These are phyloP conservation scores for Pinctada fucata DNA, from an alignment of 2,888 invertebrate genomes.

Conservation along the genomic window DNA sequence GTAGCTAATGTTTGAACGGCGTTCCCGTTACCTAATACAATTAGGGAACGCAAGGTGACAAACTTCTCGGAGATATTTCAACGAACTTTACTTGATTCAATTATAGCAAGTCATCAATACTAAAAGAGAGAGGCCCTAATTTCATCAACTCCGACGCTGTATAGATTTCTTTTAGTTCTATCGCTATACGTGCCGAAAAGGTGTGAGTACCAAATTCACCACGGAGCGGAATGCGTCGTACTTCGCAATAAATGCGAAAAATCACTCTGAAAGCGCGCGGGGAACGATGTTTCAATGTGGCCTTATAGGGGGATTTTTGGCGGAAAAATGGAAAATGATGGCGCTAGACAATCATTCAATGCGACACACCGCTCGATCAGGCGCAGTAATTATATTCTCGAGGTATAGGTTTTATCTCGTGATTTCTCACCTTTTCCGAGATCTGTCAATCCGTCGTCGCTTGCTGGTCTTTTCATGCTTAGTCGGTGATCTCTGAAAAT, in stretches of 20 bases:
- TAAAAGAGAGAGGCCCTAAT: conserved; percentile 61
- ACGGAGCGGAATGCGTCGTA: conserved; percentile 57
- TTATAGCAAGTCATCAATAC: conserved; percentile 63
- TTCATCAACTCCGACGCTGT: conserved; percentile 53
- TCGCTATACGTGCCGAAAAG: conserved; percentile 50
- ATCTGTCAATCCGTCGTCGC: conserved; percentile 53
- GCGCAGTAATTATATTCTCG: conserved; percentile 8
- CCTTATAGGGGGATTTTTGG: conserved; percentile 34
- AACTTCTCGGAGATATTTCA: conserved; percentile 58
- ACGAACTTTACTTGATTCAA: conserved; percentile 58
- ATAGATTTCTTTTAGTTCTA: conserved; percentile 60
- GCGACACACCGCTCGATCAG: conserved; percentile 36
- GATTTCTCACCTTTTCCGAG: conserved; percentile 61
- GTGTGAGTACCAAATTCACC: conserved; percentile 66
- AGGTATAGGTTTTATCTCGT: conserved; percentile 11
- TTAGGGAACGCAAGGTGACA: conserved; percentile 61
- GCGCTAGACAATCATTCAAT: conserved; percentile 42
- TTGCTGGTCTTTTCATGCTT: conserved; percentile 62
- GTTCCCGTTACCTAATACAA: conserved; percentile 54
- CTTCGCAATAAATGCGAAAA: conserved; percentile 56
- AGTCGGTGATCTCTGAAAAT: conserved; percentile 66
- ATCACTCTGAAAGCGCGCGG: conserved; percentile 39
- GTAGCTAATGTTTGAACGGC: conserved; percentile 4
- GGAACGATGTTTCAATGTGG: conserved; percentile 34
- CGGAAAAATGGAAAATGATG: conserved; percentile 31